These are phyloP conservation scores for Scotopteryx bipunctaria DNA, from an alignment of 2,888 invertebrate species.

Conservation along the genomic window DNA sequence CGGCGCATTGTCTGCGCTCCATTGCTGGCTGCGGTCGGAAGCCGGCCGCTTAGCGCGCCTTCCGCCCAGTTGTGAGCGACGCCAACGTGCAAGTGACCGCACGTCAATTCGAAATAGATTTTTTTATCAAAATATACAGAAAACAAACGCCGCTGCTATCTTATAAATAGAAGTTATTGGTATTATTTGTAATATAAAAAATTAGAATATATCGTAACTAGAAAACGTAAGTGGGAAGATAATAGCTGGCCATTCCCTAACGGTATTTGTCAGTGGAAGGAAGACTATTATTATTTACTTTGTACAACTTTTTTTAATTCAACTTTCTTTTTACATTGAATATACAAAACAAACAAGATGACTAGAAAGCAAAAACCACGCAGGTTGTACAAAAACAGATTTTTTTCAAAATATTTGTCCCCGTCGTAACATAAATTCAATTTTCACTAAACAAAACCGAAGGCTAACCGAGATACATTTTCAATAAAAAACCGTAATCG, in stretches of 20 bases:
- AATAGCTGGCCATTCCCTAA: no score
- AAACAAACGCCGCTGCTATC: background rate
- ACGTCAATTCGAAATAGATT: background rate
- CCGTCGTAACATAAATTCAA: conserved; percentile 3
- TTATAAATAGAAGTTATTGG: no score
- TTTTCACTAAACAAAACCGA: conserved; percentile 17
- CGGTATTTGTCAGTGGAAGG: no score
- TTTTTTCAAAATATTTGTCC: conserved; percentile 1
- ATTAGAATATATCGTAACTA: no score
- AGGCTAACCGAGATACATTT: conserved; percentile 17
- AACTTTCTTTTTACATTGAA: background rate
- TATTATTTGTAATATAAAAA: no score
- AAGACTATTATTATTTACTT: no score
- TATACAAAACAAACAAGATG: background rate
- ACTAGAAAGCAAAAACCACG: background rate
- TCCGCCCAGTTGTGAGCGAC: conserved; percentile 19
- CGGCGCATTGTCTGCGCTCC: conserved; percentile 25
- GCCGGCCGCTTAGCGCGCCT: conserved; percentile 26
- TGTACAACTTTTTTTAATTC: no score
- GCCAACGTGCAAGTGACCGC: background rate
- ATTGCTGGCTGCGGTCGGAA: conserved; percentile 29
- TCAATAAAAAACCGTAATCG: conserved; percentile 28
- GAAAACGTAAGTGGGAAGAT: background rate
- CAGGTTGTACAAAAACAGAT: background rate
- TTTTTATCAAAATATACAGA: background rate